Conservation (phyloP, 2,113 vertebrate species). For the Elephas maximus region DNA sequence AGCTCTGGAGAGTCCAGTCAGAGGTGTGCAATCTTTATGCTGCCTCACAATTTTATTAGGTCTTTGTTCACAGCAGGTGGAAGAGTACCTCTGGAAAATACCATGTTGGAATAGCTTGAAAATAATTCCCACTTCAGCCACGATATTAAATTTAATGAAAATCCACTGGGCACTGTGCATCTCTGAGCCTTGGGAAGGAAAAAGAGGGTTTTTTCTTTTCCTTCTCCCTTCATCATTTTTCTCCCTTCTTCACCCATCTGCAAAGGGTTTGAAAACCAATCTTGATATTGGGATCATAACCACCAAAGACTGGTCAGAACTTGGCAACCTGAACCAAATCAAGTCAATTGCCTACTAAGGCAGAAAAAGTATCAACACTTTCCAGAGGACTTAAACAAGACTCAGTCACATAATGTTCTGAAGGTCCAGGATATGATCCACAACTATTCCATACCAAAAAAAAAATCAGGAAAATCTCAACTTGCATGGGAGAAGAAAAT, state of each 20-base stretch:
- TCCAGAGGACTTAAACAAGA: too few species aligned
- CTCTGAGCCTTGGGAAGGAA: neutral
- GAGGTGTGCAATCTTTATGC: neutral
- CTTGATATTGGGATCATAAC: too few species aligned
- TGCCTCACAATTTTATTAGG: neutral
- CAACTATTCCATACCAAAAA: too few species aligned
- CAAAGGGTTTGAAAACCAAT: neutral
- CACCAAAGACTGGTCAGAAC: too few species aligned
- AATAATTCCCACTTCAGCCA: neutral
- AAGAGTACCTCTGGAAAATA: neutral
- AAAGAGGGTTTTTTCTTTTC: neutral
- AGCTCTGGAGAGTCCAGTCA: neutral
- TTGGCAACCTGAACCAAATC: too few species aligned
- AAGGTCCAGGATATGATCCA: too few species aligned
- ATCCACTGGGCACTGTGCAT: neutral
- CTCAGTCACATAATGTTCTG: too few species aligned
- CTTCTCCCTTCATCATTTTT: neutral
- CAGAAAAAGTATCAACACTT: too few species aligned
- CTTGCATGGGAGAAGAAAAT: too few species aligned
- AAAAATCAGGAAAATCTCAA: too few species aligned
- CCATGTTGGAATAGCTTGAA: neutral
- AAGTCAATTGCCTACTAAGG: too few species aligned
- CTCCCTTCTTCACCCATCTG: neutral
- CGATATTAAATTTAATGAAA: neutral
- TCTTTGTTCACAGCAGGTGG: neutral